Conservation (phyloP, 2,797 vertebrate genomes). For the Macrochelys suwanniensis region DNA sequence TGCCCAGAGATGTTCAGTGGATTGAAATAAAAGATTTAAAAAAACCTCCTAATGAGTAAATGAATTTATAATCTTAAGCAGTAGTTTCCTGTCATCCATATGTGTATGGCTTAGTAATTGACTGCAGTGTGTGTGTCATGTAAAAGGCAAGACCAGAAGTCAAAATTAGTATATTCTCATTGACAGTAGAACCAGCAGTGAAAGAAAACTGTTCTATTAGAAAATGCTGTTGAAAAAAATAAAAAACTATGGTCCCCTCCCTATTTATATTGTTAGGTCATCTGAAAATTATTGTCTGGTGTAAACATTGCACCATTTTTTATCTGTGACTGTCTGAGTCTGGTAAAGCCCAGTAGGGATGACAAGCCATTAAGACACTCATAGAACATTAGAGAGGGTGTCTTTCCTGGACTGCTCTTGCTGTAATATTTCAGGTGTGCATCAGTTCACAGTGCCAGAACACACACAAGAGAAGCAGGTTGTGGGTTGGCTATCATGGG, state of each 20-base stretch:
- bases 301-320: background rate
- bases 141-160: background rate
- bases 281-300: background rate
- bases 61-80: background rate
- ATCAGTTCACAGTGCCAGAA: background rate
- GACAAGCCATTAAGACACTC: background rate
- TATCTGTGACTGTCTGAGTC: rapidly evolving
- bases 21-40: background rate
- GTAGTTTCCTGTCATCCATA: background rate
- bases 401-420: background rate
- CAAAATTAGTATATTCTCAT: background rate
- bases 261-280: background rate
- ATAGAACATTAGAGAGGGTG: background rate
- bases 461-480: background rate
- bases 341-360: background rate
- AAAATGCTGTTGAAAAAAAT: background rate
- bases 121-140: background rate
- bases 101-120: background rate
- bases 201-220: background rate
- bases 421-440: background rate
- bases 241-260: background rate
- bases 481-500: background rate
- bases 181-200: background rate
- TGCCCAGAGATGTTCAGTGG: background rate
- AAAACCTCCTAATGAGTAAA: background rate